Conservation (phyloP, 2,113 vertebrate genomes). For the Podocnemis expansa region DNA sequence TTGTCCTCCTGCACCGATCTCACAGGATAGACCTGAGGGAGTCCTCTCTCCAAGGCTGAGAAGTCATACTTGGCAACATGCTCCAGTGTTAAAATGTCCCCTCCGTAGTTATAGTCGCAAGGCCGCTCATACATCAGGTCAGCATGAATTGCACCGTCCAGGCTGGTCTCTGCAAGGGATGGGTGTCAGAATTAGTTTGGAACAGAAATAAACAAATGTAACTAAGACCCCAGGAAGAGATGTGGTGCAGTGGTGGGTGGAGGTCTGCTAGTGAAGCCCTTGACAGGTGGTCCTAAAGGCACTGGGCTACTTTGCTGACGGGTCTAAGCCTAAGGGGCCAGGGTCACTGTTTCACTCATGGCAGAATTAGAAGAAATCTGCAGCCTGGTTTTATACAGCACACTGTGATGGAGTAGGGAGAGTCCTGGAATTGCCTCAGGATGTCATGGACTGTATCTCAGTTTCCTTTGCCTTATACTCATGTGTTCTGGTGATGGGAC, state of each 20-base stretch:
- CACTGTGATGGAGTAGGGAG: too few relatives aligned
- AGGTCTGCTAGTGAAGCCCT: not conserved
- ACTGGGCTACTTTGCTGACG: not conserved
- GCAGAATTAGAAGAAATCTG: not conserved
- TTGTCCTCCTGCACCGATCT: conserved; percentile 88
- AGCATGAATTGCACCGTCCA: conserved; percentile 84
- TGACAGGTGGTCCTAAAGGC: not conserved
- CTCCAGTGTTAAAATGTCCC: conserved; percentile 87
- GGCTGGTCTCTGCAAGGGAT: conserved; percentile 84
- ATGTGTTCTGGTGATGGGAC: too few relatives aligned
- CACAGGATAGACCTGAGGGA: conserved; percentile 84
- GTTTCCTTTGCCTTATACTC: too few relatives aligned
- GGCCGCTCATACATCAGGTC: conserved; percentile 88
- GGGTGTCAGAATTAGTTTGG: not conserved
- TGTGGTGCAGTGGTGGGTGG: not conserved
- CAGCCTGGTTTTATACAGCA: not conserved
- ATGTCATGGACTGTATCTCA: too few relatives aligned
- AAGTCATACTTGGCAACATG: conserved; percentile 89
- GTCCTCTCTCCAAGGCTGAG: conserved; percentile 87
- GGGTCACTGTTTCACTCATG: not conserved
- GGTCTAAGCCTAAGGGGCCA: not conserved
- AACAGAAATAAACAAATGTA: not conserved
- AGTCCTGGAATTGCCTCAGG: too few relatives aligned
- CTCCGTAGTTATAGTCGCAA: conserved; percentile 84
- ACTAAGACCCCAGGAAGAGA: not conserved